Evolutionary conservation across 2,888 invertebrate species (phyloP).

Genomic region (Danaus chrysippus): DNA sequence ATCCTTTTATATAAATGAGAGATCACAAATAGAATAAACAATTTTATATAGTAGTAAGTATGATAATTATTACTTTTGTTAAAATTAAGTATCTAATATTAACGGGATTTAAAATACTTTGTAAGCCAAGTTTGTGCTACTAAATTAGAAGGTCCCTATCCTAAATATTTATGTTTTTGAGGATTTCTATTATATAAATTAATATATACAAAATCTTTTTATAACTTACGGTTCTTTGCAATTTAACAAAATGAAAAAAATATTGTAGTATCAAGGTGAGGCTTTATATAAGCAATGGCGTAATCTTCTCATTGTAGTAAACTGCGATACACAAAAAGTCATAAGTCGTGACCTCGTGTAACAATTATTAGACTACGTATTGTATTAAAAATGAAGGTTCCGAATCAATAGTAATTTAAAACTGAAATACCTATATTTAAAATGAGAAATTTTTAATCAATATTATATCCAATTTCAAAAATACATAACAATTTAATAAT

Average conservation of each 20-base stretch:
- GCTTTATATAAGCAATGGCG: constrained; percentile 51
- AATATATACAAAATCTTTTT: neutral
- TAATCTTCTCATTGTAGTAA: constrained; percentile 49
- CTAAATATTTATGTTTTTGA: too few species aligned
- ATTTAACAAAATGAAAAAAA: neutral
- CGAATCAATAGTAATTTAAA: too few species aligned
- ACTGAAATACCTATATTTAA: too few species aligned
- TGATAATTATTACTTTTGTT: too few species aligned
- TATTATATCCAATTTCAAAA: neutral
- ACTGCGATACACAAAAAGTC: constrained; percentile 41
- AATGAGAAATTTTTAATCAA: too few species aligned
- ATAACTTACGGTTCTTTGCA: constrained; percentile 5
- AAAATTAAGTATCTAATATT: too few species aligned
- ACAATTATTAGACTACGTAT: constrained; percentile 16
- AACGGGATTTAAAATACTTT: too few species aligned
- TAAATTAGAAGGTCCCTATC: neutral
- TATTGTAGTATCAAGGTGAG: constrained; percentile 43
- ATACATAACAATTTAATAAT: neutral
- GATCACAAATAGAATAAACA: neutral
- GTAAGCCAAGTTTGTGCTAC: neutral
- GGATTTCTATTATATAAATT: too few species aligned
- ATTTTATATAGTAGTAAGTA: too few species aligned
- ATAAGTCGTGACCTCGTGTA: constrained; percentile 39
- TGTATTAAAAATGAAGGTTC: too few species aligned
- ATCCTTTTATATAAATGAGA: constrained; percentile 9